Conservation (phyloP, 2,888 invertebrate genomes). For the Synanthedon andrenaeformis region DNA sequence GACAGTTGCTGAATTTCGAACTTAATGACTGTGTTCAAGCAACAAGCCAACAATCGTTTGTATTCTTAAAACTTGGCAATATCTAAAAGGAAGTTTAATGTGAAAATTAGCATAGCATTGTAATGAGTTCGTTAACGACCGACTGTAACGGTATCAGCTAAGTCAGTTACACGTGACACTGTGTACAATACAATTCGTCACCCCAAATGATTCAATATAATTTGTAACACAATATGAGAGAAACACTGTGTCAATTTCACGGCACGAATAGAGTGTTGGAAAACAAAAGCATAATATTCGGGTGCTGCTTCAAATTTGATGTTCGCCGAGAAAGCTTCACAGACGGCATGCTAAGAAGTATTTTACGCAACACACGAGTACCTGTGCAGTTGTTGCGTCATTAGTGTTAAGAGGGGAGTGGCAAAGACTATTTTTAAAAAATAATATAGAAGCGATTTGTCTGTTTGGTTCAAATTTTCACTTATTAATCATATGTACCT, state of each 20-base stretch:
- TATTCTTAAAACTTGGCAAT: too few relatives aligned
- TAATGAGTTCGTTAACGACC: too few relatives aligned
- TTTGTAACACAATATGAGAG: constrained; percentile 26
- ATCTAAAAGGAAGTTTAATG: too few relatives aligned
- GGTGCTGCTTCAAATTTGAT: constrained; percentile 43
- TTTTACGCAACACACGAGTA: constrained; percentile 45
- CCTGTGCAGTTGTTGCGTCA: constrained; percentile 37
- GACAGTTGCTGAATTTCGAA: too few relatives aligned
- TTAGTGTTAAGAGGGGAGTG: neutral
- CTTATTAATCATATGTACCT: too few relatives aligned
- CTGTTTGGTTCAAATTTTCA: neutral
- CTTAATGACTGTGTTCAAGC: too few relatives aligned
- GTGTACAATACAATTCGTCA: neutral
- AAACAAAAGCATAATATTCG: constrained; percentile 35
- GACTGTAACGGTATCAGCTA: neutral
- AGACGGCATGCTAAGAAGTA: constrained; percentile 58
- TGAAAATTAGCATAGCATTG: too few relatives aligned
- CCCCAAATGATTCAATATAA: neutral
- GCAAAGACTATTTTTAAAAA: neutral
- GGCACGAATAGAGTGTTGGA: constrained; percentile 7
- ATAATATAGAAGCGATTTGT: neutral
- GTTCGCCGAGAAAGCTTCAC: constrained; percentile 56
- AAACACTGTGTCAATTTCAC: constrained; percentile 41
- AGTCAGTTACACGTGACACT: neutral
- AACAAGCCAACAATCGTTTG: too few relatives aligned